Evolutionary conservation across 2,113 vertebrate genomes (phyloP).

Genomic region (Mirza zaza): DNA sequence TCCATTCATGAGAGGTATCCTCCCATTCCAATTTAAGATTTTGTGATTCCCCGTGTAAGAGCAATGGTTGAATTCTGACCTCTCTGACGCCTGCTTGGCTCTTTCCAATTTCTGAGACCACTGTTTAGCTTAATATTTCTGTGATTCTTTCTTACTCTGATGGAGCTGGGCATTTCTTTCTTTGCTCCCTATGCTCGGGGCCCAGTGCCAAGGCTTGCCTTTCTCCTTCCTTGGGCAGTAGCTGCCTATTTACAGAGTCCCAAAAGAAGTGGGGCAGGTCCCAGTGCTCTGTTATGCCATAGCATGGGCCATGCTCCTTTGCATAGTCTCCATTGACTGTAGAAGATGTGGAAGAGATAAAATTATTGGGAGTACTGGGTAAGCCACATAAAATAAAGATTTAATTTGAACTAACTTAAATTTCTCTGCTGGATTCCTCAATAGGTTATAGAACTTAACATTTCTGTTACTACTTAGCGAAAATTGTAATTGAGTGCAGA

Average conservation of each 20-base stretch:
- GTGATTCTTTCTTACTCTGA: neutral
- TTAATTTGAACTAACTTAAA: neutral
- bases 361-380: neutral
- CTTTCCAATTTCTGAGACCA: neutral
- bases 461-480: neutral
- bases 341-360: neutral
- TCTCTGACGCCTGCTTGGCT: neutral
- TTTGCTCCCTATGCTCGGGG: neutral
- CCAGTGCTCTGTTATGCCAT: neutral
- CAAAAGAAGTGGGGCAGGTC: neutral
- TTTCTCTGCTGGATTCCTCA: neutral
- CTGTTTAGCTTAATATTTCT: neutral
- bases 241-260: neutral
- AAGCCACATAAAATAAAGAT: neutral
- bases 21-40: neutral
- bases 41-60: neutral
- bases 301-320: neutral
- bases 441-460: neutral
- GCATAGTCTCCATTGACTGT: too few species aligned
- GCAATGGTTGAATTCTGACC: neutral
- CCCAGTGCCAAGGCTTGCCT: neutral
- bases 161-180: neutral
- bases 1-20: neutral
- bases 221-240: neutral
- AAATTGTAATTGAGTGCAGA: neutral